Evolutionary conservation across 2,888 invertebrate species (phyloP).

Genomic region (Coenonympha glycerion): DNA sequence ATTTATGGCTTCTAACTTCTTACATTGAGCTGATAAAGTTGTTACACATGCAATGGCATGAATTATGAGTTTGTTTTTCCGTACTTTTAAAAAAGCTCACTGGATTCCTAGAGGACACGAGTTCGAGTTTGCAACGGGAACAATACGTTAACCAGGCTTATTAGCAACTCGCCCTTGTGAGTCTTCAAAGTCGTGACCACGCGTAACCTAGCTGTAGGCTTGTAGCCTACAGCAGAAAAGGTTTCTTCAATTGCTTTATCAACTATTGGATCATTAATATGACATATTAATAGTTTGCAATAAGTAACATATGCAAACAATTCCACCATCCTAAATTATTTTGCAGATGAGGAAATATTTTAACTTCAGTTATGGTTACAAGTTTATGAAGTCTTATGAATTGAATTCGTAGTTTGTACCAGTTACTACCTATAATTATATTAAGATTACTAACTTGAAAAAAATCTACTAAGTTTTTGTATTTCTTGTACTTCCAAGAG

Average conservation of each 20-base stretch:
- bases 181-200: constrained; percentile 70
- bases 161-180: constrained; percentile 49
- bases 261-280: not conserved
- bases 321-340: no score
- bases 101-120: not conserved
- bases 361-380: no score
- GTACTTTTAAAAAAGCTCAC: not conserved
- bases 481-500: no score
- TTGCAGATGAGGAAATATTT: no score
- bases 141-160: constrained; percentile 13
- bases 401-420: no score
- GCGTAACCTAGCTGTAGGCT: constrained; percentile 52
- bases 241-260: constrained; percentile 27
- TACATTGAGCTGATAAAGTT: not conserved
- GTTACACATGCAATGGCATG: not conserved
- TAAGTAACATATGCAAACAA: no score
- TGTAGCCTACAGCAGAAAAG: constrained; percentile 51
- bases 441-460: no score
- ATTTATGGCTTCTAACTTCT: not conserved
- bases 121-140: constrained; percentile 2
- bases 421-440: no score
- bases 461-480: no score
- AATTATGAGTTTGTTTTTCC: not conserved
- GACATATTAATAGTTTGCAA: no score
- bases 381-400: no score